Percentiles rank a stretch among this genome's conserved stretches.
Evolutionary conservation across 2,888 invertebrate genomes (phyloP).

Genomic region (Andrena camellia): DNA sequence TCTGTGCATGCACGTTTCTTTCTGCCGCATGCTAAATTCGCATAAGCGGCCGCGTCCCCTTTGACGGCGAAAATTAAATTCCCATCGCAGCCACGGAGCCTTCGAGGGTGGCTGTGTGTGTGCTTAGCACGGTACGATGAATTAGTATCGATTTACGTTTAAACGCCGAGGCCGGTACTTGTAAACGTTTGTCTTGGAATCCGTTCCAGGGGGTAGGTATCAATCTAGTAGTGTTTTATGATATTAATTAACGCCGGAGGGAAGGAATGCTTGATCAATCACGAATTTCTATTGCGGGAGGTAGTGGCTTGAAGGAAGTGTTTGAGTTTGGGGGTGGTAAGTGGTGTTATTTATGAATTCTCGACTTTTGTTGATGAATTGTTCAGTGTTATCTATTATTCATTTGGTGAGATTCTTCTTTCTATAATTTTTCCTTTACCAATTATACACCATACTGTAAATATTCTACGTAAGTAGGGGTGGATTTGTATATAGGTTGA

Average conservation of each 20-base stretch:
- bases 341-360: too few species aligned
- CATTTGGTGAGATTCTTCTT: too few species aligned
- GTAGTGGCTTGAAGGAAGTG: too few species aligned
- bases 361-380: too few species aligned
- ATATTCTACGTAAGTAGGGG: too few species aligned
- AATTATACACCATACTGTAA: too few species aligned
- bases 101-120: not conserved
- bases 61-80: slow-evolving; percentile 60
- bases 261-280: not conserved
- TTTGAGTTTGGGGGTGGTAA: too few species aligned
- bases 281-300: not conserved
- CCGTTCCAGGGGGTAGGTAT: not conserved
- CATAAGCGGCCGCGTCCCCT: slow-evolving; percentile 34
- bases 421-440: too few species aligned
- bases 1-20: slow-evolving; percentile 43
- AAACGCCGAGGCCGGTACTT: not conserved
- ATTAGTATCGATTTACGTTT: slow-evolving; percentile 53
- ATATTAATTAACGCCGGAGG: not conserved
- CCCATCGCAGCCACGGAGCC: slow-evolving; percentile 32
- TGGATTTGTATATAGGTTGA: too few species aligned
- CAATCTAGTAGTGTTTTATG: not conserved
- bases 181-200: not conserved
- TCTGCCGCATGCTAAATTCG: slow-evolving; percentile 56
- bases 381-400: too few species aligned
- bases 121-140: slow-evolving; percentile 6